phyloP scores from a whole-genome alignment of 2,113 vertebrate genomes.

The Epinephelus fuscoguttatus region DNA sequence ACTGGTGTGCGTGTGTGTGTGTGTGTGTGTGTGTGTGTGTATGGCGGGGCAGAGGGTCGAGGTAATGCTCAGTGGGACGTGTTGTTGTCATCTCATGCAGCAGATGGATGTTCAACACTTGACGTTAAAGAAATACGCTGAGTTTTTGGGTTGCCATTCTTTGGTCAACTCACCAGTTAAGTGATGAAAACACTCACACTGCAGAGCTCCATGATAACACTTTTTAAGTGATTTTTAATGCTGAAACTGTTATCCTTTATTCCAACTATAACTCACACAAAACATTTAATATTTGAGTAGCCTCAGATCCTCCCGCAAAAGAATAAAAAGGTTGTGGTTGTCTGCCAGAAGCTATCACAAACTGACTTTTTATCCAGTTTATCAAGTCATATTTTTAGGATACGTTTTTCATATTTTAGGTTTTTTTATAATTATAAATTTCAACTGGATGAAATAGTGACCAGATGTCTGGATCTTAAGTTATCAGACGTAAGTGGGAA shows the following conservation, averaged over 20 bases:
- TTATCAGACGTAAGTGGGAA: too few relatives aligned
- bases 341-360: too few relatives aligned
- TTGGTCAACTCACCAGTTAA: not conserved
- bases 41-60: not conserved
- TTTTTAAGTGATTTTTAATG: too few relatives aligned
- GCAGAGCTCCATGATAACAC: not conserved
- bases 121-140: slow-evolving; percentile 41
- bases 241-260: not conserved
- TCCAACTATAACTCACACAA: not conserved
- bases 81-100: slow-evolving; percentile 40
- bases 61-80: slow-evolving; percentile 24
- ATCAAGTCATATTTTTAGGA: too few relatives aligned
- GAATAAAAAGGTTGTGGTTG: too few relatives aligned
- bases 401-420: too few relatives aligned
- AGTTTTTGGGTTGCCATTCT: slow-evolving; percentile 25
- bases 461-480: too few relatives aligned
- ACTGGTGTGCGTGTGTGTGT: too few relatives aligned
- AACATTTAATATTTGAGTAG: not conserved
- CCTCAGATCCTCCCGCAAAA: not conserved
- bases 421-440: too few relatives aligned
- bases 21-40: not conserved
- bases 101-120: slow-evolving; percentile 19
- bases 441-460: too few relatives aligned
- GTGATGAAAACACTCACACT: slow-evolving; percentile 33
- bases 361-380: too few relatives aligned